Evolutionary conservation across 2,888 invertebrate genomes (phyloP).

Genomic region (Aplocera efformata): DNA sequence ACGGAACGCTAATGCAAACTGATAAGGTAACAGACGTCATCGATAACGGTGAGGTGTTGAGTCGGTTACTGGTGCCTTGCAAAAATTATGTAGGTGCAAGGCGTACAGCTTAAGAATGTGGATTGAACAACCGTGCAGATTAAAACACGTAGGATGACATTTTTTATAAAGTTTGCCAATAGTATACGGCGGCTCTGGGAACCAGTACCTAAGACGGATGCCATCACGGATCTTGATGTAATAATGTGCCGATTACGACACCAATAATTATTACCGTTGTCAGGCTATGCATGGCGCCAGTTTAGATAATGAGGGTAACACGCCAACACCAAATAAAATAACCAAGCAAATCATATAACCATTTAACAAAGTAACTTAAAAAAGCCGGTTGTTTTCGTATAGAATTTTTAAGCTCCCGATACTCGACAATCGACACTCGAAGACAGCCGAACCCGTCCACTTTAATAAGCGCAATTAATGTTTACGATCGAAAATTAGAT

Average conservation of each 20-base stretch:
- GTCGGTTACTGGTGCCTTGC: slow-evolving; percentile 41
- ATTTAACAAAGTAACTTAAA: background rate
- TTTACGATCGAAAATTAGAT: slow-evolving; percentile 67
- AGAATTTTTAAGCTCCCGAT: slow-evolving; percentile 12
- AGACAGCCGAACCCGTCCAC: slow-evolving; percentile 33
- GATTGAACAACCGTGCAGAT: slow-evolving; percentile 35
- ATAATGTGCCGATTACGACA: slow-evolving; percentile 32
- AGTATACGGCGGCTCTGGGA: slow-evolving; percentile 5
- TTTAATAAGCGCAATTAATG: slow-evolving; percentile 57
- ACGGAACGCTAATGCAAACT: slow-evolving; percentile 24
- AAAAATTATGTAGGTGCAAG: slow-evolving; percentile 37
- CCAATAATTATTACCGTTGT: slow-evolving; percentile 10
- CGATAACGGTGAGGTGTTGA: slow-evolving; percentile 39
- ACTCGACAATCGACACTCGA: slow-evolving; percentile 20
- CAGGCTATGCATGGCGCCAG: slow-evolving; percentile 19
- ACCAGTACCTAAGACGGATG: slow-evolving; percentile 32
- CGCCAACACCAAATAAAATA: too few relatives aligned
- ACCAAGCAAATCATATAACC: too few relatives aligned
- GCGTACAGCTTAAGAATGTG: slow-evolving; percentile 19
- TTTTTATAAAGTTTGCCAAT: slow-evolving; percentile 22
- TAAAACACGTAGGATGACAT: slow-evolving; percentile 32
- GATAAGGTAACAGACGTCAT: slow-evolving; percentile 34
- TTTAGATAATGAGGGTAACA: slow-evolving; percentile 20
- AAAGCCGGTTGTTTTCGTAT: too few relatives aligned
- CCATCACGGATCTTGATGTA: slow-evolving; percentile 39